Conservation (phyloP, 1,140 invertebrate genomes). For the Eueides isabella region DNA sequence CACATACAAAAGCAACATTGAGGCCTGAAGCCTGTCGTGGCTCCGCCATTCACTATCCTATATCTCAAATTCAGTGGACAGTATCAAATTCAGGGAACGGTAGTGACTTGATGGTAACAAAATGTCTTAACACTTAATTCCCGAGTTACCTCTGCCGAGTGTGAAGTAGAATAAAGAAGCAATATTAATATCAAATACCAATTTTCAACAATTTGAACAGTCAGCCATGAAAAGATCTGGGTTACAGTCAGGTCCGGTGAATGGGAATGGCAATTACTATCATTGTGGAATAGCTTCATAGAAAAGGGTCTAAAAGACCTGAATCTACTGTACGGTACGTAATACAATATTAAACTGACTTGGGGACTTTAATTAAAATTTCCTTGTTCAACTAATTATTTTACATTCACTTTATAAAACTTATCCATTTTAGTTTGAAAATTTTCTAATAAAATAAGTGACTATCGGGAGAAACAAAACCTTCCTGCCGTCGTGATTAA, state of each 20-base stretch:
- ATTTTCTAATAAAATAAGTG: neutral
- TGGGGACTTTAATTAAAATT: neutral
- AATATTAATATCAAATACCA: neutral
- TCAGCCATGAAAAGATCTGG: constrained; percentile 14
- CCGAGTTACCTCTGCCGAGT: too few relatives aligned
- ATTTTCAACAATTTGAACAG: neutral
- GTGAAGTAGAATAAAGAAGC: too few relatives aligned
- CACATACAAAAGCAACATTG: too few relatives aligned
- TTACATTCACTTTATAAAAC: neutral
- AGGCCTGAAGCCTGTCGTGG: too few relatives aligned
- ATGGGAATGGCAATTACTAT: constrained; percentile 31
- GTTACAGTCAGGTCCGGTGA: constrained; percentile 12
- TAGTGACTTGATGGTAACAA: too few relatives aligned
- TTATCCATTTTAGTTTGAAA: neutral
- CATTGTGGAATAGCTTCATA: constrained; percentile 28
- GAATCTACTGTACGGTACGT: neutral
- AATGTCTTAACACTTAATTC: too few relatives aligned
- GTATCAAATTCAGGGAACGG: too few relatives aligned
- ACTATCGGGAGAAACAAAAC: too few relatives aligned
- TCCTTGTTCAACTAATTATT: neutral
- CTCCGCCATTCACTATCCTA: too few relatives aligned
- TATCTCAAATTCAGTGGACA: too few relatives aligned
- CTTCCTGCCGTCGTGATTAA: too few relatives aligned
- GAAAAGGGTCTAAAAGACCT: constrained; percentile 16
- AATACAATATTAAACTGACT: neutral